phyloP scores from a whole-genome alignment of 2,113 vertebrate species.

The Onychorhynchus coronatus region DNA sequence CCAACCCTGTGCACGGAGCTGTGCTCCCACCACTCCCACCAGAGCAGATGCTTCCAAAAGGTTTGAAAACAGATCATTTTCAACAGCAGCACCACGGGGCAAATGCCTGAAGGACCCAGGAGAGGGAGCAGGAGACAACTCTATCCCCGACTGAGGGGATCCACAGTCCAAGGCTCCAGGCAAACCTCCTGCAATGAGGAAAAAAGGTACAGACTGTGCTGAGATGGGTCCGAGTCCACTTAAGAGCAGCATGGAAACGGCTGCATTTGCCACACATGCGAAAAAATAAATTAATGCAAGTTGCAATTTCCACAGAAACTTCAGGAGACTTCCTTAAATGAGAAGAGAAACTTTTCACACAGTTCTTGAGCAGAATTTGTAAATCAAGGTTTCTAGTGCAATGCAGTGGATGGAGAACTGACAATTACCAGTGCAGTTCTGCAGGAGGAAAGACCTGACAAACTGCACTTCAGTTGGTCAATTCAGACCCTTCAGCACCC shows the following conservation, averaged over 20 bases:
- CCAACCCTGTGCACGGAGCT: rapidly evolving
- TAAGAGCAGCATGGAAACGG: neutral
- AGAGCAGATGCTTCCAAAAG: neutral
- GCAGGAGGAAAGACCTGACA: neutral
- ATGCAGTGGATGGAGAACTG: neutral
- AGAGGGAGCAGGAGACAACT: constrained; percentile 16
- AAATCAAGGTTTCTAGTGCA: rapidly evolving
- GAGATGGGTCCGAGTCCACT: neutral
- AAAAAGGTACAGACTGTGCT: neutral
- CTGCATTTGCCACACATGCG: neutral
- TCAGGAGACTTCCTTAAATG: neutral
- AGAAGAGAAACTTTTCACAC: neutral
- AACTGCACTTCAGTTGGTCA: neutral
- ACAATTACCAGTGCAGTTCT: neutral
- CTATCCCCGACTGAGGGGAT: neutral
- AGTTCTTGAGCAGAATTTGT: neutral
- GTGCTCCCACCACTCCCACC: neutral
- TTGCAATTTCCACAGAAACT: neutral
- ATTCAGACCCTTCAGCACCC: neutral
- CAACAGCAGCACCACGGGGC: neutral
- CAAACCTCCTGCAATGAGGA: neutral
- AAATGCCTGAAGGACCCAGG: neutral
- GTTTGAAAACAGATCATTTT: neutral
- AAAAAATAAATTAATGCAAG: neutral
- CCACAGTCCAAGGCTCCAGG: neutral